These are phyloP conservation scores for Paelopatides confundens DNA, from an alignment of 53 echinoderm and acorn worm species.

Conservation along the genomic window DNA sequence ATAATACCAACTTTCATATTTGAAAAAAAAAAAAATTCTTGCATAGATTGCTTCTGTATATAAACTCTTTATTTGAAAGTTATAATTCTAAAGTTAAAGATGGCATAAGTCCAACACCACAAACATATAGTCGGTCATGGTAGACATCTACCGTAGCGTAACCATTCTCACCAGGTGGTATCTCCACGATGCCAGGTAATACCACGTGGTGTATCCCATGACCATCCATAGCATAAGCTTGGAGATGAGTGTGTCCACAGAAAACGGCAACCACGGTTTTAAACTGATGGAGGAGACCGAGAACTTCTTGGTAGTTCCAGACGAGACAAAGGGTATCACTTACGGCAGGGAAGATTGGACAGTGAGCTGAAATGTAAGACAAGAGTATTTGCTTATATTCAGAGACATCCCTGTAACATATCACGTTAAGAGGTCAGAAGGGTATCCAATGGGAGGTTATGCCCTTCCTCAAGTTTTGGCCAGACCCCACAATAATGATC, in stretches of 20 bases:
- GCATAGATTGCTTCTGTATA: too few relatives aligned
- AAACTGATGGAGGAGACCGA: slow-evolving; percentile 59
- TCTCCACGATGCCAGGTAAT: slow-evolving; percentile 78
- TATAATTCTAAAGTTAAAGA: neutral
- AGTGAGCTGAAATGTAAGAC: slow-evolving; percentile 70
- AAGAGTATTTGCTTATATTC: too few relatives aligned
- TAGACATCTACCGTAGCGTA: slow-evolving; percentile 80
- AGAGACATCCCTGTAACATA: too few relatives aligned
- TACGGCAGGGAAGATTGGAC: slow-evolving; percentile 59
- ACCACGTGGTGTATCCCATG: slow-evolving; percentile 80
- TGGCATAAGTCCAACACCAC: slow-evolving; percentile 57
- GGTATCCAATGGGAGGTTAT: too few relatives aligned
- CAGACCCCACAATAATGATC: too few relatives aligned
- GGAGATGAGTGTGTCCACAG: slow-evolving; percentile 79
- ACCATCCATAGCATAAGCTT: slow-evolving; percentile 45
- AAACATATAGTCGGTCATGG: slow-evolving; percentile 42
- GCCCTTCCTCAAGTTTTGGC: too few relatives aligned
- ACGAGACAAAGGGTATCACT: slow-evolving; percentile 50
- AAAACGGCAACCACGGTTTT: slow-evolving; percentile 77
- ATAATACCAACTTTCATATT: too few relatives aligned
- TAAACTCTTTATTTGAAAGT: too few relatives aligned
- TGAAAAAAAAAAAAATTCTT: too few relatives aligned
- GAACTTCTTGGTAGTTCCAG: slow-evolving; percentile 86
- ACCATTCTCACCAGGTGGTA: slow-evolving; percentile 70
- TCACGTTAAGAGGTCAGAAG: too few relatives aligned